These are phyloP conservation scores for Otus sunia DNA, from an alignment of 2,113 vertebrate genomes.

Conservation along the genomic window DNA sequence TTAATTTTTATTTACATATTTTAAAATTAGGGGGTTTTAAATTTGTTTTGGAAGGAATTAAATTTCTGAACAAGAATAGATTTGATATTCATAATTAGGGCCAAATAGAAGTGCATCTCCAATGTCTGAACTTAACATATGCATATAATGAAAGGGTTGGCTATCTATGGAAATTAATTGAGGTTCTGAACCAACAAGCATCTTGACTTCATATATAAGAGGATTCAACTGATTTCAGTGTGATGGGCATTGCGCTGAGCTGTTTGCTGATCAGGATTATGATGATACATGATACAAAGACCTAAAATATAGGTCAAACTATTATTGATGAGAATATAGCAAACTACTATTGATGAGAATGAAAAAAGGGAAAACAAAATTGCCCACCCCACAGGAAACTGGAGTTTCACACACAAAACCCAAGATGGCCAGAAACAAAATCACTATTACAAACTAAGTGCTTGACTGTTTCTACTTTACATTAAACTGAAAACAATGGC, in stretches of 20 bases:
- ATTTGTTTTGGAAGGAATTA: background rate
- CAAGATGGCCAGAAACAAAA: background rate
- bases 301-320: background rate
- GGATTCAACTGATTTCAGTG: background rate
- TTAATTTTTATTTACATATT: background rate
- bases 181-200: background rate
- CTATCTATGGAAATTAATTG: background rate
- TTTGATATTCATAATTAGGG: background rate
- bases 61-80: background rate
- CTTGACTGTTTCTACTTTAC: background rate
- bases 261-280: background rate
- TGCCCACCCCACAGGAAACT: background rate
- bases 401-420: background rate
- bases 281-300: background rate
- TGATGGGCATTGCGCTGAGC: background rate
- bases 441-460: background rate
- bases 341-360: background rate
- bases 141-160: accelerated
- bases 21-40: accelerated
- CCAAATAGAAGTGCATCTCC: background rate
- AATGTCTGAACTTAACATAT: background rate
- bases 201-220: background rate
- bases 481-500: background rate
- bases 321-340: background rate
- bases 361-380: background rate